These are phyloP conservation scores for Cryptoleucopteryx plumbea DNA, from an alignment of 2,113 vertebrate species.

Conservation along the genomic window DNA sequence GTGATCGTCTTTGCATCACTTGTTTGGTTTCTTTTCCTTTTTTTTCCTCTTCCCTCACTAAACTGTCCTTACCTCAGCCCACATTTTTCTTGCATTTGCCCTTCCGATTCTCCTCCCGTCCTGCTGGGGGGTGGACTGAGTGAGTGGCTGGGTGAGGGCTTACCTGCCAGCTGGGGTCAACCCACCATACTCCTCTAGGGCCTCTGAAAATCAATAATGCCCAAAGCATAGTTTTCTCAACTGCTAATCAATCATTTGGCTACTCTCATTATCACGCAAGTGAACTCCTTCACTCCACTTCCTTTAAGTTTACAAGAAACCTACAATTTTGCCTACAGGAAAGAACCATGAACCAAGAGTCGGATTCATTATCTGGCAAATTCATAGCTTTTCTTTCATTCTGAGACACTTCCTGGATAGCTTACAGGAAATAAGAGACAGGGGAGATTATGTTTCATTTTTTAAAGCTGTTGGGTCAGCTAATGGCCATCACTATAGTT, in stretches of 20 bases:
- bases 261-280: background rate
- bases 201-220: background rate
- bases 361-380: background rate
- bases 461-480: background rate
- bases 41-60: background rate
- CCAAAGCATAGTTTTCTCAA: background rate
- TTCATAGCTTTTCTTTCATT: conserved; percentile 55
- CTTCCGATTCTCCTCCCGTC: accelerated
- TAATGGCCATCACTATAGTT: background rate
- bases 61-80: background rate
- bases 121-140: background rate
- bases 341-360: conserved; percentile 23
- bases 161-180: background rate
- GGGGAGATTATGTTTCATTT: background rate
- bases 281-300: conserved; percentile 20
- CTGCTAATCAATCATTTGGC: background rate
- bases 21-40: background rate
- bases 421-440: conserved; percentile 22
- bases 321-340: conserved; percentile 33
- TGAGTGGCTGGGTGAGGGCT: background rate
- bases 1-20: background rate
- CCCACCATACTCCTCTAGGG: background rate
- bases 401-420: conserved; percentile 45
- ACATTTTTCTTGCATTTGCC: background rate
- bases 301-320: conserved; percentile 59